phyloP scores from a whole-genome alignment of 30 jellyfish, hydroid and myxozoan species.

The Aurelia aurita complex sp. Pacific region DNA sequence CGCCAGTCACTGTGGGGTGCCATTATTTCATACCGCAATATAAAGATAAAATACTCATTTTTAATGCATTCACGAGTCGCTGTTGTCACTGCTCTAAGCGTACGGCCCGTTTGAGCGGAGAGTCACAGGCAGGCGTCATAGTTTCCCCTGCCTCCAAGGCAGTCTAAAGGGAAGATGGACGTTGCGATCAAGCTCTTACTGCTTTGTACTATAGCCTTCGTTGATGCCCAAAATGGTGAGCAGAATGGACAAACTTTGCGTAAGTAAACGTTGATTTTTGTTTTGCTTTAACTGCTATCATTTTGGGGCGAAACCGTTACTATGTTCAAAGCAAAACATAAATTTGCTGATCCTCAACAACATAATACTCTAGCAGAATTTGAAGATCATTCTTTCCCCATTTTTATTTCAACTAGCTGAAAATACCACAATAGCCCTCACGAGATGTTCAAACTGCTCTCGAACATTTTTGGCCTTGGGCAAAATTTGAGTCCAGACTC shows the following conservation, averaged over 20 bases:
- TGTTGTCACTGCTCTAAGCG: conserved; percentile 72
- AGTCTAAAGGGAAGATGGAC: conserved; percentile 75
- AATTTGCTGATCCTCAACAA: too few relatives aligned
- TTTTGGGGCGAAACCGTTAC: too few relatives aligned
- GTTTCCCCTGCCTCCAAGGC: conserved; percentile 73
- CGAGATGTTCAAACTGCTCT: neutral
- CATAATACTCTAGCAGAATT: too few relatives aligned
- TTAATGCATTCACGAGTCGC: conserved; percentile 32
- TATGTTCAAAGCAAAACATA: too few relatives aligned
- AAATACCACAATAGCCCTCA: too few relatives aligned
- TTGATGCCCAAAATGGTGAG: neutral
- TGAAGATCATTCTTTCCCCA: too few relatives aligned
- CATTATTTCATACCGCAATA: conserved; percentile 58
- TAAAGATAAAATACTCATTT: conserved; percentile 34
- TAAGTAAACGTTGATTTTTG: too few relatives aligned
- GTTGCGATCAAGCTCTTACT: conserved; percentile 30
- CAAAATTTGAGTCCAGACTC: neutral
- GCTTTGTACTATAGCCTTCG: too few relatives aligned
- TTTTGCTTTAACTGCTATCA: too few relatives aligned
- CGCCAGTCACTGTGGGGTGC: conserved; percentile 61
- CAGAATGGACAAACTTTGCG: too few relatives aligned
- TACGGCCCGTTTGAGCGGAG: conserved; percentile 73
- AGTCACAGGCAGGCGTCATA: conserved; percentile 72
- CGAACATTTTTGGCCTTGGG: conserved; percentile 41
- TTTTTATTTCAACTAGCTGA: too few relatives aligned